Evolutionary conservation across 1,140 invertebrate genomes (phyloP).

Genomic region (Pachyrhynchus sulphureomaculatus): DNA sequence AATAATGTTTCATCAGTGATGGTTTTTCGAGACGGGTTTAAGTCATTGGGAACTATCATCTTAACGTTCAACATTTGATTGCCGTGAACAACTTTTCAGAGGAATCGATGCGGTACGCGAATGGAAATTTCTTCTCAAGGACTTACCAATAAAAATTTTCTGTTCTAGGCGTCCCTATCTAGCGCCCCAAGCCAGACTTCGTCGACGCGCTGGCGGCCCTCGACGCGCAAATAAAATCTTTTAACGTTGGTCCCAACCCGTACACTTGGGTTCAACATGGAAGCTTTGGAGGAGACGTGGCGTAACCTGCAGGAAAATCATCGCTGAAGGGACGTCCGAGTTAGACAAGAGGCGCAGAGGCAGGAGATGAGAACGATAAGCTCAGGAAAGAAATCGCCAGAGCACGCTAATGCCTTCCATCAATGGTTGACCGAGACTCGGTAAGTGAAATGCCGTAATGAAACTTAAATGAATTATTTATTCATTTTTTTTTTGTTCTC

Average conservation of each 20-base stretch:
- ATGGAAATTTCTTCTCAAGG: not conserved
- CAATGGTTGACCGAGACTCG: slow-evolving; percentile 97
- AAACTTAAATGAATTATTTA: no score
- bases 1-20: no score
- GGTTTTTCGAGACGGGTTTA: no score
- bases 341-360: slow-evolving; percentile 90
- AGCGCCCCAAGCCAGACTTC: slow-evolving; percentile 97
- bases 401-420: slow-evolving; percentile 98
- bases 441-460: no score
- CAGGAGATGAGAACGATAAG: slow-evolving; percentile 99
- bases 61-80: no score
- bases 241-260: slow-evolving; percentile 98
- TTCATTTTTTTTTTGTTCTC: no score
- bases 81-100: no score
- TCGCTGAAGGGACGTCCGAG: slow-evolving; percentile 90
- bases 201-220: slow-evolving; percentile 92
- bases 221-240: slow-evolving; percentile 97
- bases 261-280: slow-evolving; percentile 99
- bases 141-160: not conserved
- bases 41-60: no score
- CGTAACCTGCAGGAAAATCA: slow-evolving; percentile 98
- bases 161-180: slow-evolving; percentile 77
- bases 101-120: no score
- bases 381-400: slow-evolving; percentile 97
- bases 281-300: slow-evolving; percentile 99